Evolutionary conservation across 2,888 invertebrate genomes (phyloP).

Genomic region (Limnephilus marmoratus): DNA sequence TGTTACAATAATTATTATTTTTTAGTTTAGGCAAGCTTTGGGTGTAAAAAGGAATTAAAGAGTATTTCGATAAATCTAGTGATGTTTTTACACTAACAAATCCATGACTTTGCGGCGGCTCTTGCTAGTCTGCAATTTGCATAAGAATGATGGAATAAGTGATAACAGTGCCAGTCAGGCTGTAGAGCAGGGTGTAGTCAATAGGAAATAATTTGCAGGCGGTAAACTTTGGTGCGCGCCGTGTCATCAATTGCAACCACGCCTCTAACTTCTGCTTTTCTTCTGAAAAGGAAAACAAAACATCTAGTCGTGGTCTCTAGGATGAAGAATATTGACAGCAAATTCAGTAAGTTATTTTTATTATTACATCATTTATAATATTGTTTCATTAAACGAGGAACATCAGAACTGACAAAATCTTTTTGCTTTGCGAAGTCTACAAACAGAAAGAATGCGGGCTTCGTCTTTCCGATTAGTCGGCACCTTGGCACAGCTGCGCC

Average conservation of each 20-base stretch:
- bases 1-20: too few species aligned
- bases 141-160: slow-evolving; percentile 53
- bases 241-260: slow-evolving; percentile 50
- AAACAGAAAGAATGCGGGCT: too few species aligned
- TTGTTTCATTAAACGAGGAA: too few species aligned
- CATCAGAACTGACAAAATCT: too few species aligned
- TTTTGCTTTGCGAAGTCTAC: too few species aligned
- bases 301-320: not conserved
- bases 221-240: slow-evolving; percentile 42
- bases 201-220: slow-evolving; percentile 47
- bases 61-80: not conserved
- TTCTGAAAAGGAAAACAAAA: slow-evolving; percentile 13
- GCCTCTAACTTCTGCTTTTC: slow-evolving; percentile 48
- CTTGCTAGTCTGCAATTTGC: slow-evolving; percentile 41
- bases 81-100: not conserved
- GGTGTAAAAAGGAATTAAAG: not conserved
- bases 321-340: not conserved
- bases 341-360: too few species aligned
- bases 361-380: too few species aligned
- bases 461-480: too few species aligned
- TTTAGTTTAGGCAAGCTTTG: too few species aligned
- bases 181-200: slow-evolving; percentile 42
- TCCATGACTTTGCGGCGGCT: not conserved
- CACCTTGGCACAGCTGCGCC: too few species aligned
- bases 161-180: slow-evolving; percentile 30